Percentiles rank a stretch among this genome's conserved stretches.
Conservation (phyloP, 2,888 invertebrate species). For the Capitulum mitella region DNA sequence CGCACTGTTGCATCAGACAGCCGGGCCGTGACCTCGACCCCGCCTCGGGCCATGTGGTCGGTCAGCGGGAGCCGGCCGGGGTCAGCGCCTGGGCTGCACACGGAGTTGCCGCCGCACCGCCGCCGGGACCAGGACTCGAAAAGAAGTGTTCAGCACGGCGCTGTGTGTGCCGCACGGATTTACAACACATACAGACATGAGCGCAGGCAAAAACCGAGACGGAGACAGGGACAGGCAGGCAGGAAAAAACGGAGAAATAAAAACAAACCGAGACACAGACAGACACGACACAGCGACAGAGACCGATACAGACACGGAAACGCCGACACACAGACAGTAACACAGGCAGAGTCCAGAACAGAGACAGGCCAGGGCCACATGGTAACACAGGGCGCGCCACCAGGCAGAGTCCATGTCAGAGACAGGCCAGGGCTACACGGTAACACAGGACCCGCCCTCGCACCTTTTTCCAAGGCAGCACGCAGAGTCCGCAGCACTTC, state of each 20-base stretch:
- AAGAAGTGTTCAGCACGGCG: no score
- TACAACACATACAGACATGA: conserved; percentile 14
- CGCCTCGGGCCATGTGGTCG: no score
- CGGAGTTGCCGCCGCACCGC: neutral
- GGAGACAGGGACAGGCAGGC: conserved; percentile 8
- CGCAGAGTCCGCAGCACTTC: conserved; percentile 59
- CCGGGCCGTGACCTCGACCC: no score
- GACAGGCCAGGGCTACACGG: no score
- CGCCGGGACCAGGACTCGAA: no score
- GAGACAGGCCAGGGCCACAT: neutral
- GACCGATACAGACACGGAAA: neutral
- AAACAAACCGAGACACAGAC: conserved; percentile 17
- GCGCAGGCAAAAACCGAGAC: conserved; percentile 6
- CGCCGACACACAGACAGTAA: neutral
- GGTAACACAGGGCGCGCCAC: no score
- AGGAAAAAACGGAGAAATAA: conserved; percentile 11
- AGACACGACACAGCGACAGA: neutral
- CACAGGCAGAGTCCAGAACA: conserved; percentile 4
- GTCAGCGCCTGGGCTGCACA: neutral
- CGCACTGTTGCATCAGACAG: no score
- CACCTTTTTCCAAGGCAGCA: conserved; percentile 49
- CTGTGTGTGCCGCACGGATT: no score
- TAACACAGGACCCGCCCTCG: no score
- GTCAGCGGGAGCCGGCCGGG: neutral
- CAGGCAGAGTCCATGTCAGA: neutral